Evolutionary conservation across 2,888 invertebrate genomes (phyloP).

Genomic region (Epinotia brunnichana): DNA sequence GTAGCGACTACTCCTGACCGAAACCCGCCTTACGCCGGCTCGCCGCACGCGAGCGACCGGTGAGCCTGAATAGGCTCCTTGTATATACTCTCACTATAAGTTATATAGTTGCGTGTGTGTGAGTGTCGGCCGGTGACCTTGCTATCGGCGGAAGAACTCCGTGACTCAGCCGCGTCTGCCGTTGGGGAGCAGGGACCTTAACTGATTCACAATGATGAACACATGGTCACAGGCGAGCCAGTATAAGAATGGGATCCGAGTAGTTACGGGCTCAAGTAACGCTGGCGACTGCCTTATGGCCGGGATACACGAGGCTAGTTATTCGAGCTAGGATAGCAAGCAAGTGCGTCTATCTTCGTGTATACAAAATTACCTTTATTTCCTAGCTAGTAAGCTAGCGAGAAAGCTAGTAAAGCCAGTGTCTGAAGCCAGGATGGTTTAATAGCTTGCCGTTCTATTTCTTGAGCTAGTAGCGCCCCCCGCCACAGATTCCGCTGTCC

Average conservation of each 20-base stretch:
- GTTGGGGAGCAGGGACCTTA: constrained; percentile 74
- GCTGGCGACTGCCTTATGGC: background rate
- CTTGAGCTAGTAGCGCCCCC: too few relatives aligned
- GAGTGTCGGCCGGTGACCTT: constrained; percentile 82
- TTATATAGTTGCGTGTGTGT: constrained; percentile 51
- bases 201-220: constrained; percentile 1
- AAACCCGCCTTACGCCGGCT: background rate
- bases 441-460: too few relatives aligned
- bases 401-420: too few relatives aligned
- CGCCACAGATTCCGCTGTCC: too few relatives aligned
- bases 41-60: background rate
- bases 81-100: constrained; percentile 18
- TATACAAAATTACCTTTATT: too few relatives aligned
- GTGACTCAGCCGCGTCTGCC: constrained; percentile 80
- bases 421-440: too few relatives aligned
- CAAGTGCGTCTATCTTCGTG: too few relatives aligned
- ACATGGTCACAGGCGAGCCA: background rate
- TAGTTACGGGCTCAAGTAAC: background rate
- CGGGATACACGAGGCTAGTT: too few relatives aligned
- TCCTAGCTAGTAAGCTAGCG: too few relatives aligned
- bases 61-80: background rate
- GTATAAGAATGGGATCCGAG: background rate
- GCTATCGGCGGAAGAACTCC: constrained; percentile 83
- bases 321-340: too few relatives aligned
- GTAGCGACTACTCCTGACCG: background rate